Conservation (phyloP, 1,140 invertebrate species). For the Papilio glaucus region DNA sequence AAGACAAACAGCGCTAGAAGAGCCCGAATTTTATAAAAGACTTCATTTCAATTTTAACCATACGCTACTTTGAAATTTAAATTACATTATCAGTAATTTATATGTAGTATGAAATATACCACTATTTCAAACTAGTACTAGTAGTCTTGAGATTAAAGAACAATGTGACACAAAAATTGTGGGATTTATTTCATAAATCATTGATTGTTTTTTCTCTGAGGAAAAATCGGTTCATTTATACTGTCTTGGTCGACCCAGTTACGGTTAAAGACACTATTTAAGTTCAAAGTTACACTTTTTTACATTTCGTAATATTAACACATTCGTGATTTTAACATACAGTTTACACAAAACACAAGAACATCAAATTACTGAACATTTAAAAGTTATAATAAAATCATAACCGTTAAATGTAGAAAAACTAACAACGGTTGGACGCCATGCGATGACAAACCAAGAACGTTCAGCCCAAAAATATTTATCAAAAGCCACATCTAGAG, state of each 20-base stretch:
- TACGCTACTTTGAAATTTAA: not conserved
- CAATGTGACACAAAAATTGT: no score
- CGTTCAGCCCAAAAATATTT: conserved; percentile 13
- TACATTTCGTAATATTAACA: no score
- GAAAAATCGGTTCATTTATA: no score
- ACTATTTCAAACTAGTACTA: not conserved
- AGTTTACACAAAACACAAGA: not conserved
- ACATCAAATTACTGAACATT: not conserved
- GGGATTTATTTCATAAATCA: no score
- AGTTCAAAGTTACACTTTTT: no score
- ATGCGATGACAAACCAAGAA: not conserved
- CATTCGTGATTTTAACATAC: not conserved
- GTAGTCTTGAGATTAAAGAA: no score
- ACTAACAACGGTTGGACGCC: not conserved
- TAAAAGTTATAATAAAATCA: not conserved
- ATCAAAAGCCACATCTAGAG: conserved; percentile 32
- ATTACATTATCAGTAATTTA: no score
- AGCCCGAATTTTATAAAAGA: conserved; percentile 33
- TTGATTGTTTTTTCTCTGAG: no score
- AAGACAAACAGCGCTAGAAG: conserved; percentile 59
- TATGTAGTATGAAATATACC: not conserved
- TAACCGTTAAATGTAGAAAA: not conserved
- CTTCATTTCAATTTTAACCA: not conserved
- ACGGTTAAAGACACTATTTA: no score
- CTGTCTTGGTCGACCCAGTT: no score